Base-by-base conservation (phyloP, 2,888 invertebrate genomes). In the Pinctada fucata region DNA sequence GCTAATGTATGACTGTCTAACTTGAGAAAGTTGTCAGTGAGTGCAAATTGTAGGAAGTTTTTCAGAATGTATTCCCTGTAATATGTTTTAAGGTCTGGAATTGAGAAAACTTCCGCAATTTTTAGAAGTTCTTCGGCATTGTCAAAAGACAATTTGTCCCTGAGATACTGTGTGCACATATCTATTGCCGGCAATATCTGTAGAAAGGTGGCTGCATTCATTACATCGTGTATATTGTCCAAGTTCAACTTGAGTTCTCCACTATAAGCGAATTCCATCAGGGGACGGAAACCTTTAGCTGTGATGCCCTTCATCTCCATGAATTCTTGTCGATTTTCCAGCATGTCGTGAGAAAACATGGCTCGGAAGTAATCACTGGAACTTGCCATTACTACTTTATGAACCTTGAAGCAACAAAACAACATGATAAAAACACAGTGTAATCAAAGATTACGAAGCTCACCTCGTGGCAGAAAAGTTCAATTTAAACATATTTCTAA, bases 261-360 rank as follows among this genome's bases (percentile, higher is more conserved):
- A 2, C 80, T 78, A 80, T 86, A 86, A 1, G 77, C 76, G 74
- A 83, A 86, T 31, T 83, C 70, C 3, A 86, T 78, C 5, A 86
- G 75, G 5, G 84, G 84, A 48, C 81, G 82, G 1, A 84, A 70
- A 3, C 86, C 86, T 49, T 75, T 79, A 0, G 79, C 71, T 2
- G 82, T 81, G 65, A 84, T 72, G 6, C 83, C 80, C 58, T 81
- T 83, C 47, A 86, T 75, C 10, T 84, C 78, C 31, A 83, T 81
- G 65, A 73, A 79, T 50, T 83, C 84, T 45, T 83, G 69, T n/a
- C 84, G 74, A 2, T 82, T 84, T 52, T 86, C 86, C 49, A 86
- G 69, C 84, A 86, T 83, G 68, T 86, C 86, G 74, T 86, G 86
- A 47, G 84, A 82, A 68, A 86, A 74, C 86, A 86, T 84, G 47